Base-by-base conservation (phyloP, 2,797 vertebrate genomes). In the Schizopygopsis malacanthus region DNA sequence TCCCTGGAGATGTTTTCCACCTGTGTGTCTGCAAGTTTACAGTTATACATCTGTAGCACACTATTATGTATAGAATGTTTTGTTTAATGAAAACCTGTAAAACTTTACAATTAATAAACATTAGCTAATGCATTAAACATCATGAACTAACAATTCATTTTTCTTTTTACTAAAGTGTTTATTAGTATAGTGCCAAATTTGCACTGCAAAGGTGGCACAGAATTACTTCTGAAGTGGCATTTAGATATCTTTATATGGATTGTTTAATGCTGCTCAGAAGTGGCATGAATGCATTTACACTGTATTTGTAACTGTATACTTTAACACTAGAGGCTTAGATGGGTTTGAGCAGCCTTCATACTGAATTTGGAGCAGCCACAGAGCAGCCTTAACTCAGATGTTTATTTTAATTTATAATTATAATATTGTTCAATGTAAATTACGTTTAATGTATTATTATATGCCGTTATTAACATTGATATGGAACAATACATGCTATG, bases 1-100 rank as follows among this genome's bases (percentile, higher is more conserved):
- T 70, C 65, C 80, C 80, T 39, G 65, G 65, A 41, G 65, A 82
- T 15, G 28, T 39, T 65, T 52, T 52, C 47, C n/a, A 39, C 54
- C 28, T 25, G 33, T 56, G 50, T 82, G 12, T 28, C 47, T n/a
- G 65, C 47, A 41, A 13, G n/a, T 69, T 69, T 69, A 81, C 47
- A 71, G 67, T 67, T 56, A 25, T 18, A 56, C 65, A 54, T 54
- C 63, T 54, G 41, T 67, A 37, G 43, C 61, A 67, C 59, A 50
- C 16, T 80, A 52, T 41, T 37, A 54, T 56, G 8, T 39, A 20
- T n/a, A 50, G 22, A 81, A 22, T 81, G 18, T 47, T 25, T 33
- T 67, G 15, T 67, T 67, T 37, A 67, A 37, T 37, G 28, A 37
- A 33, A 33, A 65, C 28, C 13, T 65, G 13, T 65, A 33, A 65